These are phyloP conservation scores for Periphyllus acericola DNA, from an alignment of 2,888 invertebrate genomes.

Conservation along the genomic window DNA sequence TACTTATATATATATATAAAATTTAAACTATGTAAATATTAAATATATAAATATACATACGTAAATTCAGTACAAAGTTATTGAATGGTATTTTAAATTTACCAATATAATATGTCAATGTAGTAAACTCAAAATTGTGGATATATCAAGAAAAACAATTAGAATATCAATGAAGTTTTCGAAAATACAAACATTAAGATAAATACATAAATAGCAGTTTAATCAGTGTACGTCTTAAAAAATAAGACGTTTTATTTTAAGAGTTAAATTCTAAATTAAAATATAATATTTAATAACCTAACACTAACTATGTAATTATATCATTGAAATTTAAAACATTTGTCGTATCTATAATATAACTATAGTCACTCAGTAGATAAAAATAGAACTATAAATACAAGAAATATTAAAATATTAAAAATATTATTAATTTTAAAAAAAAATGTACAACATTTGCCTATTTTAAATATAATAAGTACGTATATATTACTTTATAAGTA, in stretches of 20 bases:
- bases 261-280: neutral
- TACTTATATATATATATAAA: too few relatives aligned
- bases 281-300: neutral
- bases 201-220: neutral
- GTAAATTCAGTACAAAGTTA: too few relatives aligned
- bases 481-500: neutral
- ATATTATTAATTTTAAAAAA: neutral
- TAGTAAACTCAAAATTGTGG: neutral
- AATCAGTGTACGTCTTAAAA: neutral
- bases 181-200: neutral
- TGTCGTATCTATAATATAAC: neutral
- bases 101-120: neutral
- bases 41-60: neutral
- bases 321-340: neutral
- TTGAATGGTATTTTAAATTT: neutral
- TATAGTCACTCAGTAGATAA: neutral
- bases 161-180: neutral
- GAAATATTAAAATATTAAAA: neutral
- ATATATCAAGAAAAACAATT: neutral
- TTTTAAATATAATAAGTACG: neutral
- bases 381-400: neutral
- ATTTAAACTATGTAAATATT: too few relatives aligned
- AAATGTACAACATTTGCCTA: too few relatives aligned
- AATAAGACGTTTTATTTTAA: neutral
- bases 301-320: neutral